Conservation (phyloP, 2,113 vertebrate species). For the Pholis gunnellus region DNA sequence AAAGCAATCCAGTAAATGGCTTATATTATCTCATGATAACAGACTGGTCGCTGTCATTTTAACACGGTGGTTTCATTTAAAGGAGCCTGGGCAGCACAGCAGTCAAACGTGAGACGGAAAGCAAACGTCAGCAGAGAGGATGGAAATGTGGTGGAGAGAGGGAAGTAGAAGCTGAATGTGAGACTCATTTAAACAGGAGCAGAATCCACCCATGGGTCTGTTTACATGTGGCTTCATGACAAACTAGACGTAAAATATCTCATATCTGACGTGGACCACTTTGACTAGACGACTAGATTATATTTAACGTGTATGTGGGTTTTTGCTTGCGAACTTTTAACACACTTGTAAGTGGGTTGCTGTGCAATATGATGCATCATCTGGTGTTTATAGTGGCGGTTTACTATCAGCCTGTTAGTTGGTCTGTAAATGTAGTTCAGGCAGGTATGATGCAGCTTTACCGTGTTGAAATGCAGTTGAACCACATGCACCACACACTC, state of each 20-base stretch:
- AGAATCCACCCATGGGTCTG: not conserved
- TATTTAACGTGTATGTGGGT: not conserved
- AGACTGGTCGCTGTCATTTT: not conserved
- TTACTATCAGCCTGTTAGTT: too few species aligned
- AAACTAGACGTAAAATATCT: not conserved
- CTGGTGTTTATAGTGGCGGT: too few species aligned
- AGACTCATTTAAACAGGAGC: not conserved
- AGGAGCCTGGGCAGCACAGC: not conserved
- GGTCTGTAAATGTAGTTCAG: too few species aligned
- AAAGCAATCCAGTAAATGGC: not conserved
- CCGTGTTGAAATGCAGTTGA: too few species aligned
- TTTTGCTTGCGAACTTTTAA: not conserved
- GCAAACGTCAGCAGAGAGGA: constrained; percentile 75
- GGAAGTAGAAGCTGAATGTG: constrained; percentile 44
- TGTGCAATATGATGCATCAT: too few species aligned
- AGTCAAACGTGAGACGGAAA: constrained; percentile 48
- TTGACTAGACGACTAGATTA: too few species aligned
- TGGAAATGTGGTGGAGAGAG: constrained; percentile 56
- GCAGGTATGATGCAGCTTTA: too few species aligned
- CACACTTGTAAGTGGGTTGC: not conserved
- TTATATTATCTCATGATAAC: not conserved
- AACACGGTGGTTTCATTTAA: not conserved
- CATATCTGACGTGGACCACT: not conserved
- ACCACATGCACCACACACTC: too few species aligned
- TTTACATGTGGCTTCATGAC: not conserved